phyloP scores from a whole-genome alignment of 2,113 vertebrate species.

The Haemorhous mexicanus region DNA sequence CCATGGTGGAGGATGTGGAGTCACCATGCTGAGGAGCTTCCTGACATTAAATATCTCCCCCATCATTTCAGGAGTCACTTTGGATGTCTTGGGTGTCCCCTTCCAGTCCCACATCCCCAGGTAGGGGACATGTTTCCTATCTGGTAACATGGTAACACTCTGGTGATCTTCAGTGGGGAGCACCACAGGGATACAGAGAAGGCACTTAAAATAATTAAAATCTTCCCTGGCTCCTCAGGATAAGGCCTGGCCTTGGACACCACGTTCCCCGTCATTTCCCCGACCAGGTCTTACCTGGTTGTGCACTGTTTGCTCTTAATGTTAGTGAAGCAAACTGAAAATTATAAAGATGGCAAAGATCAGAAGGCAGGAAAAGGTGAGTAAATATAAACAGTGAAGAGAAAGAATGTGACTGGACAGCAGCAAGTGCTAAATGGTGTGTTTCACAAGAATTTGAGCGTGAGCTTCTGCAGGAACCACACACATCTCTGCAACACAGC shows the following conservation, averaged over 20 bases:
- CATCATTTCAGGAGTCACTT: not conserved
- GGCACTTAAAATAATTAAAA: not conserved
- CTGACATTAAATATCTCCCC: not conserved
- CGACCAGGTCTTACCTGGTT: accelerated
- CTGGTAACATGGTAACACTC: not conserved
- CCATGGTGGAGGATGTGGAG: not conserved
- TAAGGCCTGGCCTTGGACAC: not conserved
- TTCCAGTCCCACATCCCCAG: not conserved
- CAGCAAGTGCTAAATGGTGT: not conserved
- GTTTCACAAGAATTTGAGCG: not conserved
- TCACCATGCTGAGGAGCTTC: not conserved
- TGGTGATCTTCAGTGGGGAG: not conserved
- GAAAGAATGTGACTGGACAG: slow-evolving; percentile 4
- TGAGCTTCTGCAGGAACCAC: not conserved
- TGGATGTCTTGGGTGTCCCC: not conserved
- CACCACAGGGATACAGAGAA: not conserved
- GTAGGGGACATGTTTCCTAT: not conserved
- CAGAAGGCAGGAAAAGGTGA: not conserved
- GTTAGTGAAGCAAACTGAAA: not conserved
- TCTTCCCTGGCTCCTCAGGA: not conserved
- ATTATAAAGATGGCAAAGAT: not conserved
- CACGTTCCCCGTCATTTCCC: not conserved
- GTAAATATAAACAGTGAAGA: slow-evolving; percentile 19
- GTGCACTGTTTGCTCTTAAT: not conserved
- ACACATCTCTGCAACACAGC: not conserved